These are phyloP conservation scores for Temnothorax nylanderi DNA, from an alignment of 1,140 invertebrate species.

Conservation along the genomic window DNA sequence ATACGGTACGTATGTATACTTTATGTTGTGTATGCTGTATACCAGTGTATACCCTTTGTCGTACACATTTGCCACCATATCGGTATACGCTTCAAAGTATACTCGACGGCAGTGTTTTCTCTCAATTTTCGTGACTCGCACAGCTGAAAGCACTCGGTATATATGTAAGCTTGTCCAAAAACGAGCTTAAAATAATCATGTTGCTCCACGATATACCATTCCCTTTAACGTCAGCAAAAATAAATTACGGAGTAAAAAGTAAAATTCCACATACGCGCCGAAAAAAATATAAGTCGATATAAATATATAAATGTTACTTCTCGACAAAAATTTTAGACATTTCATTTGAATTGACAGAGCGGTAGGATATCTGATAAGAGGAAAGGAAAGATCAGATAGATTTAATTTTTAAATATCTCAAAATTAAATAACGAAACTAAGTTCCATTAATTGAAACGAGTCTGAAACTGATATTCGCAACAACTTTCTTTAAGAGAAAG, in stretches of 20 bases:
- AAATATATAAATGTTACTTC: neutral
- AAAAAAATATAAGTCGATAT: neutral
- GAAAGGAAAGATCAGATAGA: neutral
- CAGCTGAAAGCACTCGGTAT: slow-evolving; percentile 6
- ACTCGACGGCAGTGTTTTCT: slow-evolving; percentile 45
- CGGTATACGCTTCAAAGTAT: slow-evolving; percentile 40
- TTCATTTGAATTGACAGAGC: neutral
- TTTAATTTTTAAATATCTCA: neutral
- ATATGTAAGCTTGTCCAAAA: slow-evolving; percentile 34
- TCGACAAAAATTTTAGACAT: neutral
- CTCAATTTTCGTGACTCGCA: slow-evolving; percentile 50
- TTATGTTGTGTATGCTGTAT: slow-evolving; percentile 33
- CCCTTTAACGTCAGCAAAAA: neutral
- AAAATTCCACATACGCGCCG: neutral
- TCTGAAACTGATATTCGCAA: neutral
- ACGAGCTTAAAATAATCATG: slow-evolving; percentile 46
- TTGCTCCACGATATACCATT: neutral
- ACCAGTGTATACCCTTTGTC: slow-evolving; percentile 42
- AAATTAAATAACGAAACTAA: neutral
- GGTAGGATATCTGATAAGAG: neutral
- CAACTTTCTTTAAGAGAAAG: slow-evolving; percentile 23
- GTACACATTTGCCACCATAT: slow-evolving; percentile 47
- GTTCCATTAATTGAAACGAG: slow-evolving; percentile 6
- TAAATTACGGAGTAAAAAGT: neutral
- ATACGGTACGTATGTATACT: slow-evolving; percentile 23